phyloP scores from a whole-genome alignment of 2,113 vertebrate species.

The Microtus montanus region DNA sequence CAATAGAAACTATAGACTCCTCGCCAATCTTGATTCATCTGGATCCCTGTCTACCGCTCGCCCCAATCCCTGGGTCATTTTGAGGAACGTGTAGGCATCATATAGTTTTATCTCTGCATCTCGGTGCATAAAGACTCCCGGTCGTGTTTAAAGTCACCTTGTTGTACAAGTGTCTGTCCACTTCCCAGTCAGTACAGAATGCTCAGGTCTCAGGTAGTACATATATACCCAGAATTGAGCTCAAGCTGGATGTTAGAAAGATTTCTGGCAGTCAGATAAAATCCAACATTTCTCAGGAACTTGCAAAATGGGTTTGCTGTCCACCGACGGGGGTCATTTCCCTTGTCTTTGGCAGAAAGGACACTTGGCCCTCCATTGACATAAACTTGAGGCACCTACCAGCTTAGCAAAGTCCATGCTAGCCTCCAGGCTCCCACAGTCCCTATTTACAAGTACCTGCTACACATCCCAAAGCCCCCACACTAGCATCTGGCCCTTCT shows the following conservation, averaged over 20 bases:
- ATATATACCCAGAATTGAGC: neutral
- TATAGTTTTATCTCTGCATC: neutral
- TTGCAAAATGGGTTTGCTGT: neutral
- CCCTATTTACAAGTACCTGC: neutral
- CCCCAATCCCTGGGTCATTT: neutral
- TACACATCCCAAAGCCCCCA: neutral
- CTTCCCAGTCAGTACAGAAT: neutral
- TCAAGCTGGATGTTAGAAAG: too few relatives aligned
- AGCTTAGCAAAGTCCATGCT: neutral
- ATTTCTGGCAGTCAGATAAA: neutral
- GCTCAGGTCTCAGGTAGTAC: neutral
- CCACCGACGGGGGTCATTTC: neutral
- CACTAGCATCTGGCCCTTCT: neutral
- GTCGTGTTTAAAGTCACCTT: neutral
- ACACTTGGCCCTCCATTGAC: neutral
- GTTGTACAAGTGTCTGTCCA: neutral
- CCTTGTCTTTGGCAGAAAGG: neutral
- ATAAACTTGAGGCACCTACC: neutral
- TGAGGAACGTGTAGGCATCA: neutral
- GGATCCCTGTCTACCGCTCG: too few relatives aligned
- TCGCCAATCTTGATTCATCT: neutral
- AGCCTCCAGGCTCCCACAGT: neutral
- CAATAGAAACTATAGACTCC: neutral
- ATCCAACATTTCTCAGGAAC: neutral
- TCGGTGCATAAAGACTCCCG: neutral